Base-by-base conservation (phyloP, 2,113 vertebrate genomes). In the Sula dactylatra region DNA sequence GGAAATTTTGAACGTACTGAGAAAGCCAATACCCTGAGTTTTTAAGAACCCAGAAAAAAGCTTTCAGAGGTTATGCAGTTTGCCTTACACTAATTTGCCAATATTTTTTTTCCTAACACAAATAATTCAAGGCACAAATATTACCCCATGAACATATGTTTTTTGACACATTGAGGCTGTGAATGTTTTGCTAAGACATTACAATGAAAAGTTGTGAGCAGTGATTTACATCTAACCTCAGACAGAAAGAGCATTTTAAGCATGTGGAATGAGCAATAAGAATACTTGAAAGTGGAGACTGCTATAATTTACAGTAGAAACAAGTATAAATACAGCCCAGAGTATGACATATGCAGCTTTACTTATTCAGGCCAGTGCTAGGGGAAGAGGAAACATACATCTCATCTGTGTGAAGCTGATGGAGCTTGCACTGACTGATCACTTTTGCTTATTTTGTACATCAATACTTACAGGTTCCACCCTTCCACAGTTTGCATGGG, bases 201-300 rank as follows among this genome's bases (percentile, higher is more conserved):
- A 54, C 13, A 62, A 70, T 90, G 79, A 94, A 92, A 73, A 90
- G 45, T 77, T 52, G 69, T 80, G 58, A 93, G 40, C 66, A 49
- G 26, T 27, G 11, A 16, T 91, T 52, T 84, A 45, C 52, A 76
- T 47, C 40, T 72, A 85, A 24, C 24, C 29, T 88, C 49, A 76
- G 76, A 85, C 15, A 86, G 58, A 87, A 89, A 78, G 58, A 66
- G 40, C 52, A 77, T 16, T 13, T 76, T 79, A 85, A 26, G 31
- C 17, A 61, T 56, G 50, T 72, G 27, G 25, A 91, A 91, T 83
- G 71, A 82, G 71, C 73, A 77, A 40, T 69, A 84, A 31, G n/a
- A 90, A 77, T 27, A 54, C 25, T 74, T 73, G 22, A 56, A 54
- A 89, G 32, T n/a, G 25, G 40, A 79, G 36, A 32, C 8, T 65